phyloP scores from a whole-genome alignment of 2,797 vertebrate species.

The Acanthopagrus latus region DNA sequence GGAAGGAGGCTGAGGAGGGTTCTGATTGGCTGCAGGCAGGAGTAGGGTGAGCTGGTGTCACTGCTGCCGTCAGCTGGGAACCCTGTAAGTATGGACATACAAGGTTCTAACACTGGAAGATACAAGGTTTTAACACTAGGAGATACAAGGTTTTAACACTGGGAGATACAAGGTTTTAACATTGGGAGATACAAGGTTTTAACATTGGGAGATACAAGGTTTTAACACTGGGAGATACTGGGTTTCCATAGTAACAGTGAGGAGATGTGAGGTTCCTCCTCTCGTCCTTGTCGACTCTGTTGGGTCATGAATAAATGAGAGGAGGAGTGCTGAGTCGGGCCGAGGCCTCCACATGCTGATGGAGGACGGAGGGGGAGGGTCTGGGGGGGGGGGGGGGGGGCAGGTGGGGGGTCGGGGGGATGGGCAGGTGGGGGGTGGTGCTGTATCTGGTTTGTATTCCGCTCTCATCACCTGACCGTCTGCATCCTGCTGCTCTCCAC shows the following conservation, averaged over 20 bases:
- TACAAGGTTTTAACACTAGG: background rate
- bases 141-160: background rate
- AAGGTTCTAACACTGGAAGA: background rate
- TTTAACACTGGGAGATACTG: background rate
- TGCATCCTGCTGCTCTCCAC: slow-evolving; percentile 3
- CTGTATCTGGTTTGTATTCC: slow-evolving; percentile 59
- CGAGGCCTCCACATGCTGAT: slow-evolving; percentile 44
- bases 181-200: background rate
- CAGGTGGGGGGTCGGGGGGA: no score
- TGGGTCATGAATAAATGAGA: slow-evolving; percentile 55
- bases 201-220: background rate
- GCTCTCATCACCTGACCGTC: slow-evolving; percentile 49
- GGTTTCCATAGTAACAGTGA: background rate
- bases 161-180: background rate
- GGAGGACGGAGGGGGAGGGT: slow-evolving; percentile 8
- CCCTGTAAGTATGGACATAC: background rate
- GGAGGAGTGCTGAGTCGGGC: slow-evolving; percentile 13
- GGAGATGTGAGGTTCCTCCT: background rate
- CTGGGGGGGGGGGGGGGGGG: no score
- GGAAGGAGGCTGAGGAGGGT: slow-evolving; percentile 28
- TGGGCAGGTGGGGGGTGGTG: slow-evolving; percentile 13
- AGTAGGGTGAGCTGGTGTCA: slow-evolving; percentile 56
- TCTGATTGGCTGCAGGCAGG: slow-evolving; percentile 55
- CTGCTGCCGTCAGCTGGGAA: slow-evolving; percentile 17
- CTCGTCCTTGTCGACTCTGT: background rate